phyloP scores from a whole-genome alignment of 2,797 vertebrate genomes.

The Amazona finschi region DNA sequence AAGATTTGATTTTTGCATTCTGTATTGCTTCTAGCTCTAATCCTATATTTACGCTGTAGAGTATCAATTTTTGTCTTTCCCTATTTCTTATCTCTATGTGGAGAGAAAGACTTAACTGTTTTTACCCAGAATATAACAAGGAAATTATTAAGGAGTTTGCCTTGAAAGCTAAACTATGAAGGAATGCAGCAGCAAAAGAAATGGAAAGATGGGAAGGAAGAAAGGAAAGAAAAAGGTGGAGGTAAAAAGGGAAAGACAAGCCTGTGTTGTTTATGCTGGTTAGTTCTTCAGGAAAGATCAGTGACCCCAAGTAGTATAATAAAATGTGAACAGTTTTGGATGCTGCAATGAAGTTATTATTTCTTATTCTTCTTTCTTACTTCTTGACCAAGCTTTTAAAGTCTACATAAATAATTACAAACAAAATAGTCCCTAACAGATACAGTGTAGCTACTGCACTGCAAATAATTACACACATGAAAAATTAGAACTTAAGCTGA shows the following conservation, averaged over 20 bases:
- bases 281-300: background rate
- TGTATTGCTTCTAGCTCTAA: background rate
- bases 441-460: background rate
- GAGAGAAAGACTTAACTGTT: background rate
- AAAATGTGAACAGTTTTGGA: background rate
- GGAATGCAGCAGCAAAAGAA: background rate
- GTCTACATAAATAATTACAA: background rate
- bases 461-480: background rate
- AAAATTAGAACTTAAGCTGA: background rate
- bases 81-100: background rate
- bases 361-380: background rate
- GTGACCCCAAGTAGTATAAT: background rate
- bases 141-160: background rate
- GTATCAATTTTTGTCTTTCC: background rate
- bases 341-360: background rate
- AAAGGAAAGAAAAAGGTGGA: background rate
- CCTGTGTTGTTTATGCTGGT: background rate
- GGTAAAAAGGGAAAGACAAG: background rate
- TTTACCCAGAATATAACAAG: background rate
- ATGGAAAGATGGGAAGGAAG: background rate
- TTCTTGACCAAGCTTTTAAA: background rate
- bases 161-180: background rate
- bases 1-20: background rate
- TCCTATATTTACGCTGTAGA: slow-evolving; percentile 15
- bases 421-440: background rate